phyloP scores from a whole-genome alignment of 1,140 invertebrate species.

The Eumaeus atala region DNA sequence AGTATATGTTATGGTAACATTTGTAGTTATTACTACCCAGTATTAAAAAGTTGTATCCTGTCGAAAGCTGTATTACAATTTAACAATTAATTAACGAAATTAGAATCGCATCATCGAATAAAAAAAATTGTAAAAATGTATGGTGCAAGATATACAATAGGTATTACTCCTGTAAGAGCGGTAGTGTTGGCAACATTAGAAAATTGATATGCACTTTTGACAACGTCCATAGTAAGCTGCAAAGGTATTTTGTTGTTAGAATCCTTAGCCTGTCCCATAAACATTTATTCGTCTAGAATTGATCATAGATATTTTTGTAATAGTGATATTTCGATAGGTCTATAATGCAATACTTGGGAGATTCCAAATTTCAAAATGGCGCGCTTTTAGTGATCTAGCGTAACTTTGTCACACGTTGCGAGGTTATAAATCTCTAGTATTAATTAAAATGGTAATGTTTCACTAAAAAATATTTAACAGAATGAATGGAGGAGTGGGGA shows the following conservation, averaged over 20 bases:
- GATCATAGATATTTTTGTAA: slow-evolving; percentile 72
- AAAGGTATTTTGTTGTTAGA: slow-evolving; percentile 66
- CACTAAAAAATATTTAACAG: slow-evolving; percentile 56
- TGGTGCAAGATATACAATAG: slow-evolving; percentile 20
- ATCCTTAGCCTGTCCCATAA: slow-evolving; percentile 69
- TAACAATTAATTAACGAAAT: background rate
- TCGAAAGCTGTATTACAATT: too few species aligned
- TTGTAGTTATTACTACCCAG: too few species aligned
- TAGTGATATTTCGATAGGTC: slow-evolving; percentile 54
- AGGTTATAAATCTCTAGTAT: slow-evolving; percentile 1
- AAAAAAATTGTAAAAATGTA: slow-evolving; percentile 21
- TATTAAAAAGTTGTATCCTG: too few species aligned
- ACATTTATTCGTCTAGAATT: slow-evolving; percentile 63
- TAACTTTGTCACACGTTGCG: slow-evolving; percentile 9
- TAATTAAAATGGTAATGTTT: slow-evolving; percentile 49
- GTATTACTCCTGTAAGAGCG: slow-evolving; percentile 24
- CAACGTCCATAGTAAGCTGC: slow-evolving; percentile 46
- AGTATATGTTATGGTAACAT: too few species aligned
- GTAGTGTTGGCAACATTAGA: slow-evolving; percentile 21
- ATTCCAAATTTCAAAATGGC: slow-evolving; percentile 23
- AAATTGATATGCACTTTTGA: slow-evolving; percentile 36
- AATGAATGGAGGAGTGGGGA: slow-evolving; percentile 64
- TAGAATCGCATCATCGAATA: slow-evolving; percentile 20
- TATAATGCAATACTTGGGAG: slow-evolving; percentile 20
- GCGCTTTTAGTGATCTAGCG: slow-evolving; percentile 11